These are phyloP conservation scores for Anguilla megastoma DNA, from an alignment of 2,797 vertebrate species.

Conservation along the genomic window DNA sequence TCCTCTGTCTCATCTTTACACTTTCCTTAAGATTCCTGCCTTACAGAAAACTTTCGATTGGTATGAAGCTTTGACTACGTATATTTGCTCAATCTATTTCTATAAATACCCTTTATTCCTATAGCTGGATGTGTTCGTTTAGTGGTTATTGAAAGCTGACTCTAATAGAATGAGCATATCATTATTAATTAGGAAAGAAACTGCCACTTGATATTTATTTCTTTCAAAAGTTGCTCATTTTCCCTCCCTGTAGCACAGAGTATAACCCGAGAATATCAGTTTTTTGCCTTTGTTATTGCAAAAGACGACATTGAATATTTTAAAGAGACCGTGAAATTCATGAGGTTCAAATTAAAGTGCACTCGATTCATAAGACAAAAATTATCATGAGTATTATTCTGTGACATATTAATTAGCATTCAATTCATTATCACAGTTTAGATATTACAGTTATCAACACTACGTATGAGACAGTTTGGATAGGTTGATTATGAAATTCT, in stretches of 20 bases:
- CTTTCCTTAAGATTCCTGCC: neutral
- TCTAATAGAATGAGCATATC: neutral
- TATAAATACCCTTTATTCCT: neutral
- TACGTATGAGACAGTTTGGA: neutral
- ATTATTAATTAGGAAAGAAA: slow-evolving; percentile 14
- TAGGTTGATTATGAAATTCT: neutral
- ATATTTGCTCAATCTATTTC: neutral
- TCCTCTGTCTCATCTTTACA: neutral
- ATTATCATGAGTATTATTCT: neutral
- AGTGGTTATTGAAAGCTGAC: neutral
- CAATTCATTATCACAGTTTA: neutral
- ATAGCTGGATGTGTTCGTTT: neutral
- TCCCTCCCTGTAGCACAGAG: neutral
- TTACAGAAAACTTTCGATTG: neutral
- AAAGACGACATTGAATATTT: neutral
- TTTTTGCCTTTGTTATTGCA: neutral
- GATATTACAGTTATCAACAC: neutral
- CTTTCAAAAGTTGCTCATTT: slow-evolving; percentile 21
- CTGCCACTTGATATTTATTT: slow-evolving; percentile 42
- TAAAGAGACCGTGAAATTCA: neutral
- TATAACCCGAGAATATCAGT: neutral
- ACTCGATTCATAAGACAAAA: neutral
- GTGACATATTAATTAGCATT: neutral
- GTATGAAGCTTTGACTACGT: neutral
- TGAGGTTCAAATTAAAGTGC: neutral